phyloP scores from a whole-genome alignment of 2,888 invertebrate species.

The Ferrisia virgata region DNA sequence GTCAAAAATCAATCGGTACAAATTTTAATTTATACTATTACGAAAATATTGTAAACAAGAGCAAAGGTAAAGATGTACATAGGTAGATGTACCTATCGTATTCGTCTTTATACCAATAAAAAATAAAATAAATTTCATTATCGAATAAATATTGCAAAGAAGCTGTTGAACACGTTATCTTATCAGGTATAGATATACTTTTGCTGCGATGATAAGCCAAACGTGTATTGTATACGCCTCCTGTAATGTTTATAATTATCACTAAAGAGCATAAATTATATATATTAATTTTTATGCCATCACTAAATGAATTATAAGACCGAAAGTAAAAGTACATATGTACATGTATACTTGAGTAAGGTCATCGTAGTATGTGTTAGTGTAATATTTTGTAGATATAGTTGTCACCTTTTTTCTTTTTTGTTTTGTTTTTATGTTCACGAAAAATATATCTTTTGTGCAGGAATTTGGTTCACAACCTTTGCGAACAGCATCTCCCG shows the following conservation, averaged over 20 bases:
- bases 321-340: not conserved
- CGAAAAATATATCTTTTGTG: slow-evolving; percentile 8
- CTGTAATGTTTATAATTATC: not conserved
- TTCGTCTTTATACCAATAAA: not conserved
- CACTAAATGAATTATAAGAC: not conserved
- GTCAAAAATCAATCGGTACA: not conserved
- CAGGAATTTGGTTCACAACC: slow-evolving; percentile 66
- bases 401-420: not conserved
- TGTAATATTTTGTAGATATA: too few species aligned
- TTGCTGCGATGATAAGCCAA: not conserved
- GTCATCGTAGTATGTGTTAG: not conserved
- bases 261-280: not conserved
- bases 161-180: not conserved
- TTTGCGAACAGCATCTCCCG: slow-evolving; percentile 59
- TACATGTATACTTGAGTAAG: not conserved
- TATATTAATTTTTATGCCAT: not conserved
- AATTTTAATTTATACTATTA: not conserved
- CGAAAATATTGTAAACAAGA: not conserved
- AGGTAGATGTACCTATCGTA: not conserved
- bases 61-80: not conserved
- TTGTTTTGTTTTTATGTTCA: too few species aligned
- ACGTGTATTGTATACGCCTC: not conserved
- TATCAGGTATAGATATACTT: not conserved
- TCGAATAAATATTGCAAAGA: not conserved
- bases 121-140: not conserved